phyloP scores from a whole-genome alignment of 2,113 vertebrate species.

The Petrocephalus zakoni region DNA sequence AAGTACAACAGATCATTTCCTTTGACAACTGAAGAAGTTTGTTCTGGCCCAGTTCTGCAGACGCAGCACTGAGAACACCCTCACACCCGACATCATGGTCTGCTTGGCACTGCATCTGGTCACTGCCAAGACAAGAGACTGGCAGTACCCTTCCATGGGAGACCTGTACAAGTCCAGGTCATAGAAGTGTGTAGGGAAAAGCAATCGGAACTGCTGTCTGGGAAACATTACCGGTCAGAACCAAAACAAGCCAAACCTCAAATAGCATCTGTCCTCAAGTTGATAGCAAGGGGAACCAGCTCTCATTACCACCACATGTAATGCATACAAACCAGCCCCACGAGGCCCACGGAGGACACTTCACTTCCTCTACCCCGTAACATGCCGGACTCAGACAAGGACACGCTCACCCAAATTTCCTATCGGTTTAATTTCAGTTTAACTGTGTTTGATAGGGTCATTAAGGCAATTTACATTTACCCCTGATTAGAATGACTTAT shows the following conservation, averaged over 20 bases:
- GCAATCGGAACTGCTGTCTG: neutral
- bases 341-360: neutral
- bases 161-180: neutral
- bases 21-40: neutral
- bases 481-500: conserved; percentile 32
- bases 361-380: neutral
- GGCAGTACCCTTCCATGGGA: neutral
- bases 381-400: neutral
- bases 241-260: neutral
- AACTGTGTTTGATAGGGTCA: conserved; percentile 39
- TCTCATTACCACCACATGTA: neutral
- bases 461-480: conserved; percentile 35
- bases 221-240: neutral
- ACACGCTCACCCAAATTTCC: neutral
- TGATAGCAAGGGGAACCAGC: neutral
- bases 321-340: neutral
- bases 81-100: neutral
- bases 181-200: neutral
- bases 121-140: neutral
- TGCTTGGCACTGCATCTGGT: neutral
- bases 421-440: conserved; percentile 39
- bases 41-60: neutral
- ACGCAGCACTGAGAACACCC: neutral
- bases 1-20: neutral
- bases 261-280: neutral